These are phyloP conservation scores for Anableps anableps DNA, from an alignment of 2,797 vertebrate genomes.

Conservation along the genomic window DNA sequence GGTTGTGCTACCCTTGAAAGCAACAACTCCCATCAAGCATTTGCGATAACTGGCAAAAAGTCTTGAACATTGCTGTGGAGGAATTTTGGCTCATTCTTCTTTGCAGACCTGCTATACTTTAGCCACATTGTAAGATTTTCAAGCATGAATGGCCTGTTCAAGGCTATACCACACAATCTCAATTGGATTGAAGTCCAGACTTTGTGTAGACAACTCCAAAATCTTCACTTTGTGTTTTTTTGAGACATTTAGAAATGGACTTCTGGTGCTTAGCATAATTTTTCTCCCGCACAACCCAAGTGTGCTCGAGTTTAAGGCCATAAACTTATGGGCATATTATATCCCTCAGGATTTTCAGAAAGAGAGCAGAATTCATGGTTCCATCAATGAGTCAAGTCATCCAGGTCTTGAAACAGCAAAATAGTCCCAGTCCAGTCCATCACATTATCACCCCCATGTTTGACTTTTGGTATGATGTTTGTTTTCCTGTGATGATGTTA, in stretches of 20 bases:
- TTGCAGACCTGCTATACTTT: background rate
- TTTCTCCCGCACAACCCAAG: background rate
- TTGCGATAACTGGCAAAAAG: background rate
- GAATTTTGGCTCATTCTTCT: background rate
- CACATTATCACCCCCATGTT: background rate
- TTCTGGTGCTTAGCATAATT: background rate
- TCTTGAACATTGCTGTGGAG: background rate
- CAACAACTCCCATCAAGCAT: no score
- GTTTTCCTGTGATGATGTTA: no score
- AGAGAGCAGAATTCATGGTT: background rate
- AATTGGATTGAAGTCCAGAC: background rate
- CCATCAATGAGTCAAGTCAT: background rate
- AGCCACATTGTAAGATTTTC: no score
- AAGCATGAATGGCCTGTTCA: background rate
- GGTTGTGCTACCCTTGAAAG: no score
- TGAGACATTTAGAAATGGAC: background rate
- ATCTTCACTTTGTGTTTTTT: background rate
- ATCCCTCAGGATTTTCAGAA: background rate
- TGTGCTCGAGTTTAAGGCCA: background rate
- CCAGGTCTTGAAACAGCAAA: background rate
- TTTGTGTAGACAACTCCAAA: background rate
- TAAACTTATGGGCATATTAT: background rate
- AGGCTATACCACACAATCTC: background rate
- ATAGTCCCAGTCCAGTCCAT: background rate
- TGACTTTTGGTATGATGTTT: background rate